Evolutionary conservation across 2,797 vertebrate genomes (phyloP).

Genomic region (Poecilia velifera): DNA sequence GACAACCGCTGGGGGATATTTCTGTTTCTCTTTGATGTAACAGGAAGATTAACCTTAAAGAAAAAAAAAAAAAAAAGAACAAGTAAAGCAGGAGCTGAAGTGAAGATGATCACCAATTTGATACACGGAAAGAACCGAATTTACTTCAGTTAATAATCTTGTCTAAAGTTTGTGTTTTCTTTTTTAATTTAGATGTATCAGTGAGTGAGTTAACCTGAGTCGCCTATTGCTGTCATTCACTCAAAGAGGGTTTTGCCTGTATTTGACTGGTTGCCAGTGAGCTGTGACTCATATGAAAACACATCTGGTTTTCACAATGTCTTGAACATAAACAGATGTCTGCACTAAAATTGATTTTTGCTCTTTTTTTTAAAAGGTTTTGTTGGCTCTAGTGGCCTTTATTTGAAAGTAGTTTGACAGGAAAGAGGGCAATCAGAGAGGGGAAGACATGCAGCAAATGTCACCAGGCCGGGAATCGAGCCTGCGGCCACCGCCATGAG

Average conservation of each 20-base stretch:
- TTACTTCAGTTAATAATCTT: slow-evolving; percentile 42
- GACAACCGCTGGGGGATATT: slow-evolving; percentile 12
- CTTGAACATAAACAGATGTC: slow-evolving; percentile 57
- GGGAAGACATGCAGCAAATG: too few relatives aligned
- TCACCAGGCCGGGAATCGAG: too few relatives aligned
- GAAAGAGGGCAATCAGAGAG: too few relatives aligned
- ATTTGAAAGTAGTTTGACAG: too few relatives aligned
- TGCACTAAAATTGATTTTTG: slow-evolving; percentile 37
- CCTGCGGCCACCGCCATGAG: too few relatives aligned
- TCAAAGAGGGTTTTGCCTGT: slow-evolving; percentile 48
- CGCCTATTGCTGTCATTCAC: slow-evolving; percentile 56
- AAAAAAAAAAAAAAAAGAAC: background rate
- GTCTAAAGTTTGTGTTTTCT: slow-evolving; percentile 26
- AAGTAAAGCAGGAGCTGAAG: slow-evolving; percentile 6
- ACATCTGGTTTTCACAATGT: slow-evolving; percentile 66
- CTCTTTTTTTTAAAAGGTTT: background rate
- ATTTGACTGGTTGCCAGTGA: slow-evolving; percentile 58
- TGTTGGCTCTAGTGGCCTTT: too few relatives aligned
- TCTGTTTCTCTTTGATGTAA: slow-evolving; percentile 27
- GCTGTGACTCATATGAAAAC: slow-evolving; percentile 63
- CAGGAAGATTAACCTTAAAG: slow-evolving; percentile 19
- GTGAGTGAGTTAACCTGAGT: slow-evolving; percentile 61
- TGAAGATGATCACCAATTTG: slow-evolving; percentile 43
- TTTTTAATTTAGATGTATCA: slow-evolving; percentile 19
- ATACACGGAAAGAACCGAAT: slow-evolving; percentile 31